Conservation (phyloP, 2,888 invertebrate species). For the Coenonympha glycerion region DNA sequence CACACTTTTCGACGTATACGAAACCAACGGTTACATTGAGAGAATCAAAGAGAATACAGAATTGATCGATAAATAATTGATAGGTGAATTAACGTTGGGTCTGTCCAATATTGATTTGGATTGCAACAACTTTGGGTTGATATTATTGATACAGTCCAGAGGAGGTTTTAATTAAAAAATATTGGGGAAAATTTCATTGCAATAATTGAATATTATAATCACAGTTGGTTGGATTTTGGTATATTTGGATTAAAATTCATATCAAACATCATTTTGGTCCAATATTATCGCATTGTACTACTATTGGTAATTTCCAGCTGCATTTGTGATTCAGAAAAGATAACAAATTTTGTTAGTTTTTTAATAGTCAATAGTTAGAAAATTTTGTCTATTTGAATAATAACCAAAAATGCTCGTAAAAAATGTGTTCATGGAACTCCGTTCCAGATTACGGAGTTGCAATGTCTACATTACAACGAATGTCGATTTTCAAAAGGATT, state of each 20-base stretch:
- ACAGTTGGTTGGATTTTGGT: too few species aligned
- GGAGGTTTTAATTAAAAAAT: too few species aligned
- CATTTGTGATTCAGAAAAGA: neutral
- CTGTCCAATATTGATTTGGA: constrained; percentile 7
- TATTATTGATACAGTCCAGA: too few species aligned
- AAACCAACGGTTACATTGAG: constrained; percentile 73
- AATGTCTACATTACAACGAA: constrained; percentile 75
- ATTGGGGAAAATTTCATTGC: too few species aligned
- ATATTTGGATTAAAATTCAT: too few species aligned
- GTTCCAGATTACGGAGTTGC: constrained; percentile 77
- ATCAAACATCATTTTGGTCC: neutral
- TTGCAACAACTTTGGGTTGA: too few species aligned
- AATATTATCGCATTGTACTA: neutral
- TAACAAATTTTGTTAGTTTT: too few species aligned
- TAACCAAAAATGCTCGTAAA: constrained; percentile 63
- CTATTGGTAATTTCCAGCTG: neutral
- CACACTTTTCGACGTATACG: constrained; percentile 80
- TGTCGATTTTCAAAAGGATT: constrained; percentile 57
- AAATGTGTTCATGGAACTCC: constrained; percentile 75
- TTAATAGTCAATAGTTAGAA: too few species aligned
- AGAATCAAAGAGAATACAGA: constrained; percentile 52
- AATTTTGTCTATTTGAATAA: neutral
- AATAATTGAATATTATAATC: too few species aligned
- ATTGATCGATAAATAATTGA: constrained; percentile 51
- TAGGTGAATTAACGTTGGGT: constrained; percentile 12